phyloP scores from a whole-genome alignment of 2,113 vertebrate genomes.

The Struthio camelus region DNA sequence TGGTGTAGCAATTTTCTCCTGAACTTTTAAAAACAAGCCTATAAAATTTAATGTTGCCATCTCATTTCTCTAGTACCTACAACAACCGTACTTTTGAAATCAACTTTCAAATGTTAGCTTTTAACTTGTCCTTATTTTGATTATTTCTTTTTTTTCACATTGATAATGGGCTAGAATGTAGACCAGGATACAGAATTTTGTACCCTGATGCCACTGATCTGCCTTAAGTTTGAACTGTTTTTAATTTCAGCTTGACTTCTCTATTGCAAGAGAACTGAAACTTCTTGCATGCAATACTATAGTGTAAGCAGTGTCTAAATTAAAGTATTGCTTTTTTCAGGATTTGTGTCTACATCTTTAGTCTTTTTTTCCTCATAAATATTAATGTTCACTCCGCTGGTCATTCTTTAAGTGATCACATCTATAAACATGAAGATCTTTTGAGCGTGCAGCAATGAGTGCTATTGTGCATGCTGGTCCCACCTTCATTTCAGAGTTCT shows the following conservation, averaged over 20 bases:
- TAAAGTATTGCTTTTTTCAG: background rate
- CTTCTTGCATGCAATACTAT: background rate
- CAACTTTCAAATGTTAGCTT: background rate
- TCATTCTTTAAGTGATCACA: slow-evolving; percentile 47
- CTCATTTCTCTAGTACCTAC: slow-evolving; percentile 24
- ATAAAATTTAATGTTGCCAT: background rate
- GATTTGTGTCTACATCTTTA: background rate
- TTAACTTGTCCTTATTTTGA: background rate
- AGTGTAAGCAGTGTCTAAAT: background rate
- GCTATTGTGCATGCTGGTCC: background rate
- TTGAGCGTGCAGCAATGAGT: slow-evolving; percentile 42
- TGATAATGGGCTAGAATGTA: background rate
- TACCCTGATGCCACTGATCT: background rate
- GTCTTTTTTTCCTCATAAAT: slow-evolving; percentile 36
- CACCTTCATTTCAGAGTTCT: background rate
- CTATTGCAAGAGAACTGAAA: background rate
- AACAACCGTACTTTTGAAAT: background rate
- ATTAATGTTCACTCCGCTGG: slow-evolving; percentile 46
- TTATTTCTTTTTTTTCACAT: background rate
- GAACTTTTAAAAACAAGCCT: slow-evolving; percentile 23
- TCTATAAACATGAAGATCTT: slow-evolving; percentile 57
- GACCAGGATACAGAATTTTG: background rate
- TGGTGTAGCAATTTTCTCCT: background rate
- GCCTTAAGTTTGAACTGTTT: background rate
- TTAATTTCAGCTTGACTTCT: background rate